phyloP scores from a whole-genome alignment of 2,797 vertebrate genomes.

The Trachurus trachurus region DNA sequence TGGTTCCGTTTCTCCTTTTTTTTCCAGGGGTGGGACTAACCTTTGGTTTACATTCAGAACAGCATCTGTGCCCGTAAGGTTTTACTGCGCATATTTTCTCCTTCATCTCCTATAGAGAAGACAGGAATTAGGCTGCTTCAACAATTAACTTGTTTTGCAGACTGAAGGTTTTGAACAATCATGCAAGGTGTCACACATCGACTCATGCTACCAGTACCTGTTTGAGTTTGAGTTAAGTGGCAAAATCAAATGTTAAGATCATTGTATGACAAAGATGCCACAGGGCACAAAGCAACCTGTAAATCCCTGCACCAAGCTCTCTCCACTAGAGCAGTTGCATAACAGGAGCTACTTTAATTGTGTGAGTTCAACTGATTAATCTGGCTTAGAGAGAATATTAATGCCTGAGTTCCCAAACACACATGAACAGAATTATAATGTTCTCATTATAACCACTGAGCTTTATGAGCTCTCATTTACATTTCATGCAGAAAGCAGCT shows the following conservation, averaged over 20 bases:
- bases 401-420: conserved; percentile 54
- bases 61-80: not conserved
- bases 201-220: not conserved
- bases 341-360: conserved; percentile 56
- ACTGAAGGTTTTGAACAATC: not conserved
- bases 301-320: conserved; percentile 5
- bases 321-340: conserved; percentile 53
- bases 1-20: not conserved
- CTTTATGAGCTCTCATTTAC: conserved; percentile 54
- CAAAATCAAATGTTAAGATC: not conserved
- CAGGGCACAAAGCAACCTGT: conserved; percentile 11
- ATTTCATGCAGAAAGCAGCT: conserved; percentile 56
- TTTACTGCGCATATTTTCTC: not conserved
- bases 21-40: too few relatives aligned
- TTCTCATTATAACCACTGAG: conserved; percentile 58
- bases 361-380: conserved; percentile 60
- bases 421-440: conserved; percentile 67
- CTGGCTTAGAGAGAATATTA: conserved; percentile 64
- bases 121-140: not conserved
- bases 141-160: conserved; percentile 33
- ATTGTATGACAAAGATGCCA: conserved; percentile 5
- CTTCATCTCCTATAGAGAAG: not conserved
- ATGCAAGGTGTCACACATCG: conserved; percentile 4
- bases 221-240: conserved; percentile 13
- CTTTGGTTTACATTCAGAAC: not conserved